Evolutionary conservation across 2,888 invertebrate genomes (phyloP).

Genomic region (Cephalotes varians): DNA sequence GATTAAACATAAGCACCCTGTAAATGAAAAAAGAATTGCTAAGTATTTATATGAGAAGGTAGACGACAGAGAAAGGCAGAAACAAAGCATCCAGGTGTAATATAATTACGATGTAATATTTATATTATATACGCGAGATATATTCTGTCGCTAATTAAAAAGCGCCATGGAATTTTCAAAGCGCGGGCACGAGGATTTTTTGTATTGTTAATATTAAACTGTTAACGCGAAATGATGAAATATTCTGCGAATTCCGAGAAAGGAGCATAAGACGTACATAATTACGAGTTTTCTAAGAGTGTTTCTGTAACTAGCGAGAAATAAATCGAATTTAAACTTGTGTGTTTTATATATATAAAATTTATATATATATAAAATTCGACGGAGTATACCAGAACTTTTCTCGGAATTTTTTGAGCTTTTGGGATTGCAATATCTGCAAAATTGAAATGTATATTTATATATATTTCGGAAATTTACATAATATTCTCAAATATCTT

Average conservation of each 20-base stretch:
- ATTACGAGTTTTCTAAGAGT: background rate
- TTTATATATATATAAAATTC: background rate
- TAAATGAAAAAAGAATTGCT: conserved; percentile 53
- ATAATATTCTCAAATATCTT: conserved; percentile 5
- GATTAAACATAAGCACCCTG: conserved; percentile 61
- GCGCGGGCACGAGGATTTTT: conserved; percentile 56
- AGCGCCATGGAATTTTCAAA: conserved; percentile 42
- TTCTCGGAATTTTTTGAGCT: conserved; percentile 5
- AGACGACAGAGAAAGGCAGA: conserved; percentile 27
- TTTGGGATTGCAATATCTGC: background rate
- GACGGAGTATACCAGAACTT: background rate
- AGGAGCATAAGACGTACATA: background rate
- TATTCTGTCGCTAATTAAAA: conserved; percentile 49
- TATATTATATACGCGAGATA: conserved; percentile 23
- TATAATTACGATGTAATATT: conserved; percentile 33
- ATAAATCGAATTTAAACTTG: conserved; percentile 11
- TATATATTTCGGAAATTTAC: background rate
- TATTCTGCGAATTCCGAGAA: conserved; percentile 19
- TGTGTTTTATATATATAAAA: background rate
- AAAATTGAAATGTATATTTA: background rate
- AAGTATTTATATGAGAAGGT: conserved; percentile 69
- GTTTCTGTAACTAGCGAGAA: background rate
- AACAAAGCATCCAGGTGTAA: conserved; percentile 2
- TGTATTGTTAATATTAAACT: background rate
- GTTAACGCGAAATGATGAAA: background rate